Conservation (phyloP, 1,140 invertebrate genomes). For the Colletes latitarsis region DNA sequence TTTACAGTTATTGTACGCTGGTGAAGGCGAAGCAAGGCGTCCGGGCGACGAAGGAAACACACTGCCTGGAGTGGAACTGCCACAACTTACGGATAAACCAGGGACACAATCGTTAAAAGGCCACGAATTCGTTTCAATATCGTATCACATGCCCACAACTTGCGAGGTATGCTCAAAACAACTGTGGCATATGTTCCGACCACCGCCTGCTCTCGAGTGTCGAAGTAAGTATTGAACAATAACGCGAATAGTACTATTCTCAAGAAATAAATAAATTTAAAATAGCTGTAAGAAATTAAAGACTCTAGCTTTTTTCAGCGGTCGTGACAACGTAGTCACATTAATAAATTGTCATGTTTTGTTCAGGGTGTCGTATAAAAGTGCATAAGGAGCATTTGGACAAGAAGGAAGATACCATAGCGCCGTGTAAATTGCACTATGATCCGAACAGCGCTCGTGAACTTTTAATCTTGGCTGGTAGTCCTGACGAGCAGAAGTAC, state of each 20-base stretch:
- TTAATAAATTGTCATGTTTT: slow-evolving; percentile 13
- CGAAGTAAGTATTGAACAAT: slow-evolving; percentile 85
- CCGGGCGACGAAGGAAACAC: slow-evolving; percentile 86
- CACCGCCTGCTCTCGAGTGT: slow-evolving; percentile 97
- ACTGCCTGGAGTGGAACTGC: slow-evolving; percentile 76
- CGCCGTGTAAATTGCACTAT: slow-evolving; percentile 95
- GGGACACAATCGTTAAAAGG: slow-evolving; percentile 94
- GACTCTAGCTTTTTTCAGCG: too few species aligned
- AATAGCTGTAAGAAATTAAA: too few species aligned
- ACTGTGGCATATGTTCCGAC: slow-evolving; percentile 98
- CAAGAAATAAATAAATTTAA: too few species aligned
- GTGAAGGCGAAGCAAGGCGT: slow-evolving; percentile 94
- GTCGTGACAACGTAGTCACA: too few species aligned
- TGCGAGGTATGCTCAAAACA: slow-evolving; percentile 99
- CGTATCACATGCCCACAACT: slow-evolving; percentile 98
- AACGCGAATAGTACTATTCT: not conserved
- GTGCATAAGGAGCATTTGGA: slow-evolving; percentile 97
- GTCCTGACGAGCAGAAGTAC: slow-evolving; percentile 92
- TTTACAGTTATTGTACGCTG: slow-evolving; percentile 91
- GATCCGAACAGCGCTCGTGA: slow-evolving; percentile 96
- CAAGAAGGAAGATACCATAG: slow-evolving; percentile 91
- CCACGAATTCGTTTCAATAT: slow-evolving; percentile 97
- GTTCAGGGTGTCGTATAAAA: slow-evolving; percentile 96
- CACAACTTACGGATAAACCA: slow-evolving; percentile 85
- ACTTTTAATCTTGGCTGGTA: slow-evolving; percentile 91